Conservation (phyloP, 2,113 vertebrate species). For the Aegypius monachus region DNA sequence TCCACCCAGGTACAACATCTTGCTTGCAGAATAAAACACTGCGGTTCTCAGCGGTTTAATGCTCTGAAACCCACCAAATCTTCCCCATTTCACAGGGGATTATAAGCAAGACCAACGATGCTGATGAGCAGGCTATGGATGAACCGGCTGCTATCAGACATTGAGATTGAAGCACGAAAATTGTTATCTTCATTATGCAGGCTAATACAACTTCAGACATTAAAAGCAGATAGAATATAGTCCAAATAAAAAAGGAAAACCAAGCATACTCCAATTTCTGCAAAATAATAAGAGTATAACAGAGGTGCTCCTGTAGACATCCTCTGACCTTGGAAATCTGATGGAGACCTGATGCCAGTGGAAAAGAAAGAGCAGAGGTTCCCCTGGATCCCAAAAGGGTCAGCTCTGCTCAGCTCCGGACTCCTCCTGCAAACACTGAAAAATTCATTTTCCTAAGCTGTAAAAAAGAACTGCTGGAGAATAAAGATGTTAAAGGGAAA, state of each 20-base stretch:
- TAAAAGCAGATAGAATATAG: background rate
- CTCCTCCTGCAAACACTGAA: background rate
- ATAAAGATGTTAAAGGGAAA: background rate
- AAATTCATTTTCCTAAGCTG: background rate
- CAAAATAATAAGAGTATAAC: background rate
- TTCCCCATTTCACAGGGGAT: accelerated
- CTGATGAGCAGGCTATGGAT: background rate
- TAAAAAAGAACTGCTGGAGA: background rate
- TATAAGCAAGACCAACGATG: background rate
- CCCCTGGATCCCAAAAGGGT: background rate
- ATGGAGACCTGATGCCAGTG: background rate
- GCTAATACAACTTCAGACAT: background rate
- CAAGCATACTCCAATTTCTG: background rate
- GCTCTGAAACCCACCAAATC: background rate
- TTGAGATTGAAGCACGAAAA: background rate
- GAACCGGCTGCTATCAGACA: accelerated
- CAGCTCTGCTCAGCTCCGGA: accelerated
- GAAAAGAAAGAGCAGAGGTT: background rate
- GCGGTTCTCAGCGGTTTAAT: background rate
- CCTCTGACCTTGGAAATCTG: background rate
- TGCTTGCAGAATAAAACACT: background rate
- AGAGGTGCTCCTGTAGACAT: background rate
- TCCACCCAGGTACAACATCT: accelerated
- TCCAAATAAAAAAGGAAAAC: background rate
- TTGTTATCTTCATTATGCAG: accelerated